phyloP scores from a whole-genome alignment of 2,797 vertebrate genomes.

The Thunnus albacares region DNA sequence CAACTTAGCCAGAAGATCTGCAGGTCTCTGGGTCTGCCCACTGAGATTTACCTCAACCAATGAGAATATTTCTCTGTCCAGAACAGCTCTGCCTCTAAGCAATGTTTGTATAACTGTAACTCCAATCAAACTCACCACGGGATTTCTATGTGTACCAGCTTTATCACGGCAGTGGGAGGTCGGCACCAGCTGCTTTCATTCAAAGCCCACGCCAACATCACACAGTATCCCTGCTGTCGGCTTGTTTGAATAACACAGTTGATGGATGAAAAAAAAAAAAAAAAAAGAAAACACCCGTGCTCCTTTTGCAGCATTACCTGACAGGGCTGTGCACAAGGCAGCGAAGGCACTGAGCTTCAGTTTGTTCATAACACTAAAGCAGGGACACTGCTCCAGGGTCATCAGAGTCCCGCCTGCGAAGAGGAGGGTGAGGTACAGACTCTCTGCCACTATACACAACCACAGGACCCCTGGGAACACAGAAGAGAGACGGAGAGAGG shows the following conservation, averaged over 20 bases:
- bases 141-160: slow-evolving; percentile 1
- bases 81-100: neutral
- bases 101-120: neutral
- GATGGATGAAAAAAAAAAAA: neutral
- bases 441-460: slow-evolving; percentile 91
- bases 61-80: slow-evolving; percentile 5
- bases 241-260: too few relatives aligned
- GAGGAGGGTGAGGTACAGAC: slow-evolving; percentile 88
- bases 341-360: slow-evolving; percentile 93
- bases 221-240: neutral
- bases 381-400: slow-evolving; percentile 87
- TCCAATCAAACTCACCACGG: neutral
- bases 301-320: slow-evolving; percentile 85
- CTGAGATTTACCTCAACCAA: neutral
- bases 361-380: slow-evolving; percentile 87
- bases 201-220: neutral
- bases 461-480: slow-evolving; percentile 88
- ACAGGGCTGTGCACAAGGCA: slow-evolving; percentile 91
- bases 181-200: neutral
- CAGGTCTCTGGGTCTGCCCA: neutral
- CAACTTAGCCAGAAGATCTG: neutral
- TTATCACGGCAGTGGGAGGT: neutral
- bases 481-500: slow-evolving; percentile 22
- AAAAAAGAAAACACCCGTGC: neutral
- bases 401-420: slow-evolving; percentile 88